Conservation (phyloP, 2,113 vertebrate genomes). For the Alethe diademata region DNA sequence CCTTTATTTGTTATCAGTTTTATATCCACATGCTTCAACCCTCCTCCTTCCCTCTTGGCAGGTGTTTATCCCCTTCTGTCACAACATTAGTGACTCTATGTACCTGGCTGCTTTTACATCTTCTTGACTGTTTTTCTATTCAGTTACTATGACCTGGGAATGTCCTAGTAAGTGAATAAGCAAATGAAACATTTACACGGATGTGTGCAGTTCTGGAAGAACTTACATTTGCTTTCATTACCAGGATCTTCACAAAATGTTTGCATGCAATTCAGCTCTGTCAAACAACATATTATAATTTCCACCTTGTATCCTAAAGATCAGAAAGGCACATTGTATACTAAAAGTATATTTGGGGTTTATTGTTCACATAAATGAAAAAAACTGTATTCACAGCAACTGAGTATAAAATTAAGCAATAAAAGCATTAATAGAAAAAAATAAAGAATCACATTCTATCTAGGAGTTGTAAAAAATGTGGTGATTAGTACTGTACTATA, state of each 20-base stretch:
- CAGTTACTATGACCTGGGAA: not conserved
- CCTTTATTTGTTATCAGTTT: not conserved
- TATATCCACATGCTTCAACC: not conserved
- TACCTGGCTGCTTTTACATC: not conserved
- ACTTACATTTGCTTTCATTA: not conserved
- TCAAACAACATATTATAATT: not conserved
- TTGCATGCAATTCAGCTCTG: not conserved
- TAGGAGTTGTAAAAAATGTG: not conserved
- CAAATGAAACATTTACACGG: not conserved
- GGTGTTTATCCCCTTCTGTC: not conserved
- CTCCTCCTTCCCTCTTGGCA: not conserved
- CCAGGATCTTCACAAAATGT: not conserved
- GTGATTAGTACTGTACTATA: not conserved
- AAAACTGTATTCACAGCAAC: not conserved
- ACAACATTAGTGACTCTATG: not conserved
- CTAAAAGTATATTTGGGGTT: not conserved
- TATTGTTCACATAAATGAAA: not conserved
- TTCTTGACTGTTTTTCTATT: not conserved
- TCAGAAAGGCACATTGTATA: not conserved
- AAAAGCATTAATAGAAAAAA: not conserved
- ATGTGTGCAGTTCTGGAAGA: not conserved
- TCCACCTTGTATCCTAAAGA: not conserved
- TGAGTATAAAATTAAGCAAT: not conserved
- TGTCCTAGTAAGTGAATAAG: not conserved
- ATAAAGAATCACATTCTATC: not conserved